Evolutionary conservation across 2,113 vertebrate genomes (phyloP).

Genomic region (Harpagus bidentatus): DNA sequence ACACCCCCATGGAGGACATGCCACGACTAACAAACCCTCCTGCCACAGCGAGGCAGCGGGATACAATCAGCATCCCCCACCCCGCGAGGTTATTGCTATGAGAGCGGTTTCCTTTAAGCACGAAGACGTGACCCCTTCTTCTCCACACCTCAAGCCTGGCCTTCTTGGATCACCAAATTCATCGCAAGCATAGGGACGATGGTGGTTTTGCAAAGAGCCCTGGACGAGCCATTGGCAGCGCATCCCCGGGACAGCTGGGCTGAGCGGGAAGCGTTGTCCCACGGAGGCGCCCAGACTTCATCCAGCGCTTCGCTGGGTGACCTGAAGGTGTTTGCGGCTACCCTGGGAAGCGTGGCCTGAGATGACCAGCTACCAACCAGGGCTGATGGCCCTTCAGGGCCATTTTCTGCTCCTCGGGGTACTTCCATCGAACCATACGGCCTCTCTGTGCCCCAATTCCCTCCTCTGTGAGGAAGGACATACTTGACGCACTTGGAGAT

Average conservation of each 20-base stretch:
- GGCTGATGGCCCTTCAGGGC: neutral
- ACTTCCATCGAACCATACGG: neutral
- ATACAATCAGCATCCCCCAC: neutral
- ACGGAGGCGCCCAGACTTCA: rapidly evolving
- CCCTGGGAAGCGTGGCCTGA: rapidly evolving
- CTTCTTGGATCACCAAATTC: neutral
- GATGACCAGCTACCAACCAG: neutral
- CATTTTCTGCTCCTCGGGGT: neutral
- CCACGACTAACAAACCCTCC: neutral
- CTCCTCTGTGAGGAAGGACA: neutral
- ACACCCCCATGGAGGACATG: neutral
- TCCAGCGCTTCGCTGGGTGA: rapidly evolving
- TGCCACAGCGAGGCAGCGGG: neutral
- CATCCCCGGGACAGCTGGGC: neutral
- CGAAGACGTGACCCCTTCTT: neutral
- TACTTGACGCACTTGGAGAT: rapidly evolving
- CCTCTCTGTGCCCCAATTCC: neutral
- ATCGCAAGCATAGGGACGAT: rapidly evolving
- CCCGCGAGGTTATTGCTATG: rapidly evolving
- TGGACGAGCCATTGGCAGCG: neutral
- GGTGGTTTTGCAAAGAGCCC: neutral
- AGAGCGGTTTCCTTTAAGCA: neutral
- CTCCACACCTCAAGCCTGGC: neutral
- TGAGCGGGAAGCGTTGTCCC: neutral
- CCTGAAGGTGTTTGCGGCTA: neutral